A percentile compares a stretch with the other conserved stretches of the same genome.
phyloP scores from a whole-genome alignment of 2,113 vertebrate species.

The Ameiurus melas region DNA sequence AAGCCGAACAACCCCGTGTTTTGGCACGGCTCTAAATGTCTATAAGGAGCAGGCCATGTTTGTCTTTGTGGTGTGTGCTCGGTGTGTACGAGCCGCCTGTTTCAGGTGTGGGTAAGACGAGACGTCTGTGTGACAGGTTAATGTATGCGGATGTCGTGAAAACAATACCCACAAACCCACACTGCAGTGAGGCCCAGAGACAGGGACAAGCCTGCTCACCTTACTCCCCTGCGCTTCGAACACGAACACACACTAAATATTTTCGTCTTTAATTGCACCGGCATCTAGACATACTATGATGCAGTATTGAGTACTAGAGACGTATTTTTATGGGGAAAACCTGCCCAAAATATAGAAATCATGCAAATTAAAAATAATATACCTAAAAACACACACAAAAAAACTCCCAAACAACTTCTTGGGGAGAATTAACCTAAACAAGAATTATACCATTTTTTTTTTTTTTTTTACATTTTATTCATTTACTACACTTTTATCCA shows the following conservation, averaged over 20 bases:
- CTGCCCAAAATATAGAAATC: background rate
- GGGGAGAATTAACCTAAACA: background rate
- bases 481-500: too few species aligned
- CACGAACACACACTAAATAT: constrained; percentile 24
- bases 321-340: background rate
- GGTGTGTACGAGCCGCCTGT: constrained; percentile 62
- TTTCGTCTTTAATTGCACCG: background rate
- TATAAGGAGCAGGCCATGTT: constrained; percentile 6
- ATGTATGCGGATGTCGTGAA: constrained; percentile 76
- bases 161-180: constrained; percentile 65
- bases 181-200: constrained; percentile 46
- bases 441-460: background rate
- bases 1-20: background rate
- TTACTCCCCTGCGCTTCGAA: constrained; percentile 24
- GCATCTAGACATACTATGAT: background rate
- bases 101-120: constrained; percentile 68
- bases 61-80: constrained; percentile 61
- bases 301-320: background rate
- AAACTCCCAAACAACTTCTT: background rate
- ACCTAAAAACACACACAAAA: background rate
- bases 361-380: background rate
- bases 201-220: constrained; percentile 52
- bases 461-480: too few species aligned
- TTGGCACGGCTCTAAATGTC: background rate
- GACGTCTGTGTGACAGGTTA: constrained; percentile 72